Evolutionary conservation across 2,888 invertebrate genomes (phyloP), one percentile per base, ranked within the genome.

Genomic region (Patella ulyssiponensis): DNA sequence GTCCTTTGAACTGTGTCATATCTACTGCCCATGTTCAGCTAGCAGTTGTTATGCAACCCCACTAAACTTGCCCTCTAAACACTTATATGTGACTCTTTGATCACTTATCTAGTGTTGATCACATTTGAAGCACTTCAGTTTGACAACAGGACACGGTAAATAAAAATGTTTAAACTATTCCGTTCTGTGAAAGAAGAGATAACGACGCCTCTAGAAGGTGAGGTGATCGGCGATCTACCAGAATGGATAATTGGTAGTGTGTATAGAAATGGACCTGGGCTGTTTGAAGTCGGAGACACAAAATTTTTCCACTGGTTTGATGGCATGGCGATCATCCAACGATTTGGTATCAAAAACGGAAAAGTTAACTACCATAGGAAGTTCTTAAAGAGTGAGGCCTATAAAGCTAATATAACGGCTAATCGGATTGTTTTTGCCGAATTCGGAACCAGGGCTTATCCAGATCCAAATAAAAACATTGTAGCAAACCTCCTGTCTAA

Each of bases 261-360:
- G 27, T 87, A 84, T 76, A 75, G 87, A 52, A 86, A 91, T 90
- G 98, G 98, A 0, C 97, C 97, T 0, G 98, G 97, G 1, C 95
- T 95, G 56, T 93, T 96, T 77, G 95, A 95, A 89, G 95, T 96
- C 56, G 97, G 97, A 33, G 90, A 90, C 44, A 90, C 90, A 78
- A 85, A 88, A 5, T 88, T 92, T 90, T 93, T 95, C 76, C 98
- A 98, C 91, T 92, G 97, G 72, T 98, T 98, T 89, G 98, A 98
- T 91, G 95, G 97, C 85, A 95, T 97, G 1, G 97, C 97, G 0
- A 92, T 93, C 20, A 80, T 93, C 20, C 92, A 92, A 80, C 92
- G 92, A 77, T 93, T 93, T 83, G 87, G 89, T 69, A 91, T 93
- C 75, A 82, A 86, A 17, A 86, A 92, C 76, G 92, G 92, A 44